A percentile compares a stretch with the other conserved stretches of the same genome.
Conservation (phyloP, 1,140 invertebrate genomes). For the Atopsyche davidsoni region DNA sequence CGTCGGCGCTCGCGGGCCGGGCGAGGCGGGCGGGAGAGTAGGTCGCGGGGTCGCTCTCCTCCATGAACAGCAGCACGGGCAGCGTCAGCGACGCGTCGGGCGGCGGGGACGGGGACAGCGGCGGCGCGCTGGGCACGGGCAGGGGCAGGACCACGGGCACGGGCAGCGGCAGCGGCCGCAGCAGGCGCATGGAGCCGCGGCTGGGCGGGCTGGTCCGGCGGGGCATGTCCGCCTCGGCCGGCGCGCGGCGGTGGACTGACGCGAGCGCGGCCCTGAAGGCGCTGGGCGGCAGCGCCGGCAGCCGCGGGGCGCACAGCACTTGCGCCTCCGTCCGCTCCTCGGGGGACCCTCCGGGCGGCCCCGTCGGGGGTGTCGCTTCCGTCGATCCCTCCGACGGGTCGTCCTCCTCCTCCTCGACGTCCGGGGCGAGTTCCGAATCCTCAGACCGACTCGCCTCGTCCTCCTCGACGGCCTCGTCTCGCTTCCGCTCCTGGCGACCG, state of each 20-base stretch:
- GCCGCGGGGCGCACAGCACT: slow-evolving; percentile 19
- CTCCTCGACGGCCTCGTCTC: background rate
- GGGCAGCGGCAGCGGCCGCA: slow-evolving; percentile 17
- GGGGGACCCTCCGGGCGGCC: too few relatives aligned
- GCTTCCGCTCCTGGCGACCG: background rate
- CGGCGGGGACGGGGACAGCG: slow-evolving; percentile 10
- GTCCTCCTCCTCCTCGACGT: background rate
- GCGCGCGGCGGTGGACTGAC: background rate
- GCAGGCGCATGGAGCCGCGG: slow-evolving; percentile 26
- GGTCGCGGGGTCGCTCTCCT: slow-evolving; percentile 20
- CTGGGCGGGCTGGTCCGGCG: background rate
- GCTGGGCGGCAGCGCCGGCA: slow-evolving; percentile 39
- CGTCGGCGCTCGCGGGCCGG: background rate
- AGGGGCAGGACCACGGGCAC: background rate
- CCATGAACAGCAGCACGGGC: slow-evolving; percentile 26
- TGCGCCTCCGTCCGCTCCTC: background rate
- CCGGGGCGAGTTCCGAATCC: background rate
- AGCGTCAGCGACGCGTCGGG: slow-evolving; percentile 17
- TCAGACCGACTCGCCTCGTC: background rate
- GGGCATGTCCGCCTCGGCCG: slow-evolving; percentile 5
- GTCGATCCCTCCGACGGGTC: too few relatives aligned
- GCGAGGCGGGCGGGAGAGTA: slow-evolving; percentile 2
- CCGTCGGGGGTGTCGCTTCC: too few relatives aligned
- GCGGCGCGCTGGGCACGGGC: slow-evolving; percentile 21
- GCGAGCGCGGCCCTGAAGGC: background rate